phyloP scores from a whole-genome alignment of 2,113 vertebrate genomes.

The Dendropsophus ebraccatus region DNA sequence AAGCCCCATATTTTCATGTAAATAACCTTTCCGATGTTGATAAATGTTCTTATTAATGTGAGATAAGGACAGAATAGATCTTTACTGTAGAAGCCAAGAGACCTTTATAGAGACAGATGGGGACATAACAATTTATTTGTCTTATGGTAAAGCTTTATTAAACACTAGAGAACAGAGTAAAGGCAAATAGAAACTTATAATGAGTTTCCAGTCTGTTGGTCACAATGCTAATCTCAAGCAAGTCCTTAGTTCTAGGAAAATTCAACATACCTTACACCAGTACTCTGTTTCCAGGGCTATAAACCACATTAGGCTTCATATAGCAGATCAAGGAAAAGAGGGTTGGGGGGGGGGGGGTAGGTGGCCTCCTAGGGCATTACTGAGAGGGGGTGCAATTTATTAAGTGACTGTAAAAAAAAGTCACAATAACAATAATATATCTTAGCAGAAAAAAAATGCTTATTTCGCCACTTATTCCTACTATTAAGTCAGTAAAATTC shows the following conservation, averaged over 20 bases:
- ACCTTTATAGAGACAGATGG: slow-evolving; percentile 9
- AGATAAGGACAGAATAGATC: slow-evolving; percentile 14
- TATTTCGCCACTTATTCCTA: too few species aligned
- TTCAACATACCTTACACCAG: neutral
- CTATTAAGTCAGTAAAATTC: too few species aligned
- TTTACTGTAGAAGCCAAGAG: neutral
- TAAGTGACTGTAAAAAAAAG: too few species aligned
- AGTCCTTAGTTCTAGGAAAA: neutral
- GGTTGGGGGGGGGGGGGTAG: too few species aligned
- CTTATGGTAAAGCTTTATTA: slow-evolving; percentile 19
- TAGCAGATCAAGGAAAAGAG: neutral
- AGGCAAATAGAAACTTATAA: neutral
- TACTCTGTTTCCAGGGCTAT: neutral
- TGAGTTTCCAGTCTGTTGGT: slow-evolving; percentile 15
- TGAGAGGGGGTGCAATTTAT: too few species aligned
- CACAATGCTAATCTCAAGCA: neutral
- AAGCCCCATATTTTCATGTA: slow-evolving; percentile 10
- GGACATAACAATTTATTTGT: slow-evolving; percentile 14
- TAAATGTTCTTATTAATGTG: slow-evolving; percentile 19
- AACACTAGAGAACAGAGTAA: neutral
- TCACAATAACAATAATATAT: too few species aligned
- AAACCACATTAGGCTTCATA: neutral
- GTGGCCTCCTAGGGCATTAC: too few species aligned
- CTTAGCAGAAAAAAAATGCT: too few species aligned
- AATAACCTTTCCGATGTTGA: neutral